Conservation (phyloP, 2,888 invertebrate genomes). For the Sminthurinus aureus region DNA sequence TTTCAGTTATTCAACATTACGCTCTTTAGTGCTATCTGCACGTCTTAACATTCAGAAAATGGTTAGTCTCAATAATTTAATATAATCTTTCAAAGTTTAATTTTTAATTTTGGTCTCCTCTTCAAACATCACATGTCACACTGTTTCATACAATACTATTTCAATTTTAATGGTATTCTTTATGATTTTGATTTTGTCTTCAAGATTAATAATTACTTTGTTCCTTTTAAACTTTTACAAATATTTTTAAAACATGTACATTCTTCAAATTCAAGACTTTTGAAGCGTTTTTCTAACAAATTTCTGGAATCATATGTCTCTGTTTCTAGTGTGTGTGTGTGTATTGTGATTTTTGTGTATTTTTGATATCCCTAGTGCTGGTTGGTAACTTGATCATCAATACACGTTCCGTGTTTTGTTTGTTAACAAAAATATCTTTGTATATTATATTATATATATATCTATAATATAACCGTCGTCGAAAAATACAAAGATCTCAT, state of each 20-base stretch:
- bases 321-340: background rate
- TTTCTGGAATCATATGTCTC: background rate
- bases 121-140: background rate
- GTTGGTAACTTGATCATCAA: background rate
- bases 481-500: background rate
- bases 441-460: no score
- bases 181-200: no score
- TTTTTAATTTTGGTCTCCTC: background rate
- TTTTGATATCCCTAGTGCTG: background rate
- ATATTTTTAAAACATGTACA: background rate
- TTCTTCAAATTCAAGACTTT: background rate
- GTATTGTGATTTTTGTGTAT: no score
- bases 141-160: background rate
- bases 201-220: no score
- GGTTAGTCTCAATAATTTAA: background rate
- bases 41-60: background rate
- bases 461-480: background rate
- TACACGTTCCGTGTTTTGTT: background rate
- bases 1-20: constrained; percentile 1
- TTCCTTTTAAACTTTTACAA: background rate
- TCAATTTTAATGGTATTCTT: no score
- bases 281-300: background rate
- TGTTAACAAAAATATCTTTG: background rate
- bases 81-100: no score
- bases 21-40: constrained; percentile 4